Conservation (phyloP, 1,140 invertebrate genomes). For the Bathynomus jamesi region DNA sequence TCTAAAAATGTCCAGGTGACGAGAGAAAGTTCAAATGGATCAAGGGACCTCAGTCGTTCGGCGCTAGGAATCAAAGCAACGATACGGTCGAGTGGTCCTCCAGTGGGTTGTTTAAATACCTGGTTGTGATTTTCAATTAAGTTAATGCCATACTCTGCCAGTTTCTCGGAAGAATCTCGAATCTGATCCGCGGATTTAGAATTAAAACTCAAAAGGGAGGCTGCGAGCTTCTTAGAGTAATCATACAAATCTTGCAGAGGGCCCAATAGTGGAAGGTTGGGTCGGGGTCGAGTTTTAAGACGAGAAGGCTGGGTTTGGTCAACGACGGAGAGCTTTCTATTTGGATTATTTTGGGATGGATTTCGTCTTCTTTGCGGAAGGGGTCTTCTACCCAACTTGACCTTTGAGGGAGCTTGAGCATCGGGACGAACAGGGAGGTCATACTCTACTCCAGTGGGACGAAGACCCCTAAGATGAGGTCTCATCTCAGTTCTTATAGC, state of each 20-base stretch:
- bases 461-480: neutral
- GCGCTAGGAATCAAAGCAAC: constrained; percentile 19
- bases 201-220: constrained; percentile 5
- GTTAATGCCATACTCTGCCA: neutral
- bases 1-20: constrained; percentile 35
- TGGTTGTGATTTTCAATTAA: neutral
- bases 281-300: too few species aligned
- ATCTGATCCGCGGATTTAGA: neutral
- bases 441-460: neutral
- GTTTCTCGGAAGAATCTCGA: neutral
- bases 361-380: too few species aligned
- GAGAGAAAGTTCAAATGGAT: constrained; percentile 29
- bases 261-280: constrained; percentile 11
- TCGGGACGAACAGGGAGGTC: neutral
- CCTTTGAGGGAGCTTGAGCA: neutral
- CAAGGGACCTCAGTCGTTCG: constrained; percentile 19
- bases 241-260: constrained; percentile 28
- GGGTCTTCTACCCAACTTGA: neutral
- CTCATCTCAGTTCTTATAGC: neutral
- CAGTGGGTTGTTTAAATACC: neutral
- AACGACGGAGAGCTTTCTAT: constrained; percentile 12
- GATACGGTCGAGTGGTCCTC: neutral
- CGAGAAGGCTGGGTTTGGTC: neutral
- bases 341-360: neutral
- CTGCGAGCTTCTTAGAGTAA: constrained; percentile 24